A percentile compares a stretch with the other conserved stretches of the same genome.
Evolutionary conservation across 2,113 vertebrate species (phyloP).

Genomic region (Camelus dromedarius): DNA sequence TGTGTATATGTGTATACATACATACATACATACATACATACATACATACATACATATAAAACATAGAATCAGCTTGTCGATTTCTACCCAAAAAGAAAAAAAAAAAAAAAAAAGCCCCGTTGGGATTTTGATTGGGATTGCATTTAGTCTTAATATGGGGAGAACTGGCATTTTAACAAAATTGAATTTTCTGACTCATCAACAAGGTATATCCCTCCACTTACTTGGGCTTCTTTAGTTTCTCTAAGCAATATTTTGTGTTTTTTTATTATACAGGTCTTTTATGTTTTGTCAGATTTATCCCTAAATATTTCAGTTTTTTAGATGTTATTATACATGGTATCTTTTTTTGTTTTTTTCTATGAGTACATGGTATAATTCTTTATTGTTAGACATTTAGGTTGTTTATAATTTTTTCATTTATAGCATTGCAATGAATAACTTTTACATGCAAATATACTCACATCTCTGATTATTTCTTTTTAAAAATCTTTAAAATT

Average conservation of each 20-base stretch:
- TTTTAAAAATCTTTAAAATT: not conserved
- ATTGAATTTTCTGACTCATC: not conserved
- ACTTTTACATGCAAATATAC: not conserved
- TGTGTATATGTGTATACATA: not conserved
- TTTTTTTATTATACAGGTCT: not conserved
- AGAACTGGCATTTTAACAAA: not conserved
- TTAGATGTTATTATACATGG: not conserved
- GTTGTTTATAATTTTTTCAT: not conserved
- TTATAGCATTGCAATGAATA: not conserved
- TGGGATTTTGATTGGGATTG: not conserved
- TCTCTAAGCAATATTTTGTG: not conserved
- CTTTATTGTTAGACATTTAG: not conserved
- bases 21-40: too few relatives aligned
- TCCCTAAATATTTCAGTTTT: not conserved
- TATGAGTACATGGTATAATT: not conserved
- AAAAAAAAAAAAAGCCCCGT: not conserved
- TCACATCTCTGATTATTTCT: not conserved
- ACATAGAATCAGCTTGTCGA: not conserved
- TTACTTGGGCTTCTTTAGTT: not conserved
- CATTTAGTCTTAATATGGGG: not conserved
- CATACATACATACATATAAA: not conserved
- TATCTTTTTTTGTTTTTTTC: not conserved
- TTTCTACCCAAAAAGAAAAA: not conserved
- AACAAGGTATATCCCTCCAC: not conserved
- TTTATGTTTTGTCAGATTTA: not conserved